Evolutionary conservation across 2,113 vertebrate genomes (phyloP).

Genomic region (Pachycephala philippinensis): DNA sequence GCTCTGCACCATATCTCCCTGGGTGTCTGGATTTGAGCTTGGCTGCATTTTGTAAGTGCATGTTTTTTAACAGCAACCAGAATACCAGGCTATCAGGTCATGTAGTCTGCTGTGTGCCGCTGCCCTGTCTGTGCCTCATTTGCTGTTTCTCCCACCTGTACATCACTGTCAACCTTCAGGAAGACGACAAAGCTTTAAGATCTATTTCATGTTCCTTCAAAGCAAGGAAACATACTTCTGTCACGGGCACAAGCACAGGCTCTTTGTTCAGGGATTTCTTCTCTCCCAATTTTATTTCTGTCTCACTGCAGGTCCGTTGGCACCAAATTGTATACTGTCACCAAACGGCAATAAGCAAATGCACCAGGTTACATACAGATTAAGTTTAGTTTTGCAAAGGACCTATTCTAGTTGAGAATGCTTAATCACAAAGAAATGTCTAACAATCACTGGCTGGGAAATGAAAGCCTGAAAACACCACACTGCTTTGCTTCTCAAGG

Average conservation of each 20-base stretch:
- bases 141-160: not conserved
- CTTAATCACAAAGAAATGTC: not conserved
- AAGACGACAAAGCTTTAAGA: not conserved
- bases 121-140: not conserved
- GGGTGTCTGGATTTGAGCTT: not conserved
- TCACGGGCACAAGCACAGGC: not conserved
- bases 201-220: not conserved
- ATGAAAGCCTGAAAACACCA: not conserved
- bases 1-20: not conserved
- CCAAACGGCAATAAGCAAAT: not conserved
- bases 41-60: not conserved
- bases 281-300: not conserved
- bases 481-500: not conserved
- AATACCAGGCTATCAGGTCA: not conserved
- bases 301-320: not conserved
- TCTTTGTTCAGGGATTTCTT: not conserved
- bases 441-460: not conserved
- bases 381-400: not conserved
- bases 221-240: not conserved
- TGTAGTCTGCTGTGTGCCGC: not conserved
- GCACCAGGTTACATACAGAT: not conserved
- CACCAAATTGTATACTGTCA: not conserved
- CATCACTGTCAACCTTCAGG: not conserved
- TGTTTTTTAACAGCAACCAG: not conserved
- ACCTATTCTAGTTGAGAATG: not conserved